Percentiles rank a stretch among this genome's conserved stretches.
phyloP scores from a whole-genome alignment of 2,888 invertebrate species.

The Euproctis similis region DNA sequence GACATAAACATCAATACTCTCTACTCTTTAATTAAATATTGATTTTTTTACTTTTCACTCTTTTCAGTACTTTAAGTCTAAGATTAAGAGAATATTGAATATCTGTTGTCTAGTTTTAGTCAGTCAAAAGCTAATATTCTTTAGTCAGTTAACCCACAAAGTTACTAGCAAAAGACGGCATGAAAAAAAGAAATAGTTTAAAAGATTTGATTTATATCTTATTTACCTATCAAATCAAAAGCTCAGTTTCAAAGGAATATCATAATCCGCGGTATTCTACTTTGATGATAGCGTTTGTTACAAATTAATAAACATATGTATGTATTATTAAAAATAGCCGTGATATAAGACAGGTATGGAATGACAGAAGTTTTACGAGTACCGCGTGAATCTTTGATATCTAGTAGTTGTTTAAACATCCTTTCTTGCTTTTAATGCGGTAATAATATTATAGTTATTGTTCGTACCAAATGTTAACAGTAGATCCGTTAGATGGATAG shows the following conservation, averaged over 20 bases:
- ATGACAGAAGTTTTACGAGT: constrained; percentile 16
- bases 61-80: no score
- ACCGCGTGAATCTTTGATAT: constrained; percentile 7
- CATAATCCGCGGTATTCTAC: constrained; percentile 19
- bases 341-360: constrained; percentile 16
- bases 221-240: constrained; percentile 9
- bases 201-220: constrained; percentile 27
- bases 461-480: no score
- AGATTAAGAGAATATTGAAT: no score
- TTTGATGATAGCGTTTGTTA: constrained; percentile 22
- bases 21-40: no score
- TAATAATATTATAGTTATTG: constrained; percentile 10
- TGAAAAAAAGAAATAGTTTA: no score
- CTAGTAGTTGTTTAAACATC: constrained; percentile 22
- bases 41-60: no score
- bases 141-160: no score
- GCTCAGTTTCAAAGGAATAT: constrained; percentile 24
- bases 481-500: no score
- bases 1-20: no score
- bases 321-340: constrained; percentile 16
- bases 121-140: no score
- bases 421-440: constrained; percentile 17
- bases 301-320: constrained; percentile 18
- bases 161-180: no score
- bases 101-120: no score